phyloP scores from a whole-genome alignment of 2,797 vertebrate species.

The Heliangelus exortis region DNA sequence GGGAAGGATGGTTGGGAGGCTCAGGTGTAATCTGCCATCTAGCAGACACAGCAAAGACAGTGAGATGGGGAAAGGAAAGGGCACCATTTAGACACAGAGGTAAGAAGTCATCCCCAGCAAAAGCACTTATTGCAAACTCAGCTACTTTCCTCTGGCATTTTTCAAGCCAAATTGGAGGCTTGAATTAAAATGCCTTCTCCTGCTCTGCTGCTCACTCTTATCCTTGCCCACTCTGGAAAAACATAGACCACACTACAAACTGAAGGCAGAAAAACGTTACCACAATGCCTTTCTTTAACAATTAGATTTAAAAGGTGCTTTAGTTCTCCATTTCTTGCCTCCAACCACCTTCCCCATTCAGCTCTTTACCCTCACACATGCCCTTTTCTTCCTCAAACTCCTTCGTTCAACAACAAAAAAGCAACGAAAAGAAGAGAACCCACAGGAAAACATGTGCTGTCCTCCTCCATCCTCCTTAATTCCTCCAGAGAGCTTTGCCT shows the following conservation, averaged over 20 bases:
- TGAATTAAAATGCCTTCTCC: not conserved
- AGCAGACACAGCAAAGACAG: not conserved
- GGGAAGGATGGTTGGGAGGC: not conserved
- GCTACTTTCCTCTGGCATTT: not conserved
- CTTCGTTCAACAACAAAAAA: not conserved
- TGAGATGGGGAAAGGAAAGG: not conserved
- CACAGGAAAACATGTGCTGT: not conserved
- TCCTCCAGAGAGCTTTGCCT: not conserved
- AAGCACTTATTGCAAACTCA: not conserved
- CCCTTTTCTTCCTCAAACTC: constrained; percentile 9
- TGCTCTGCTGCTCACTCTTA: not conserved
- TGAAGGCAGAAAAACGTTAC: not conserved
- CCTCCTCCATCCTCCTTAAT: not conserved
- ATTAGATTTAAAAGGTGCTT: not conserved
- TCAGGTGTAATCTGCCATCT: not conserved
- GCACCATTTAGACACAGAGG: not conserved
- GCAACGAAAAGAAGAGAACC: not conserved
- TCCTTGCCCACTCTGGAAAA: not conserved
- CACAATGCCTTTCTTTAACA: not conserved
- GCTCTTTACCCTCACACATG: not conserved
- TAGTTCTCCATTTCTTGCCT: not conserved
- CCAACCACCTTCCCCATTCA: not conserved
- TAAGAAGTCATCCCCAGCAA: not conserved
- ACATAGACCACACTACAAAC: not conserved
- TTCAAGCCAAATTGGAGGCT: not conserved